Evolutionary conservation across 2,113 vertebrate species (phyloP), one percentile per base, ranked within the genome.

Genomic region (Erpornis zantholeuca): DNA sequence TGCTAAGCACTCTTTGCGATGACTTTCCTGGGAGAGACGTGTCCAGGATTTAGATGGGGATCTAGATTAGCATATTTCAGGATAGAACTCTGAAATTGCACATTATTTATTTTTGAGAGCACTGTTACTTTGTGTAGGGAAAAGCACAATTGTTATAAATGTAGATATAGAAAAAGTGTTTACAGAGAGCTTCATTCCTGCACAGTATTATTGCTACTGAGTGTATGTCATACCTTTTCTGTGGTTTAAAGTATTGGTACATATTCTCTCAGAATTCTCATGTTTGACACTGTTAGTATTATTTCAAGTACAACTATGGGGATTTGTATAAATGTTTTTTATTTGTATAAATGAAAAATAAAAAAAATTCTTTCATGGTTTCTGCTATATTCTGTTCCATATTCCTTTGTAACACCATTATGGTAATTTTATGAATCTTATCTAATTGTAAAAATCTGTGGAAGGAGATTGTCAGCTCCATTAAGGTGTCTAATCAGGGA

Each of bases 111-210:
- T 94, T 97, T 96, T 92, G 95, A 92, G 75, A 97, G 88, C 91
- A 93, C 94, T 93, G 69, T 96, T 96, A 91, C 70, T 97, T 95
- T 97, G 92, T 96, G 94, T 97, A 94, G 68, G 88, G 70, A 96
- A 98, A 98, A 98, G 98, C 97, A 98, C 98, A 98, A 98, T 93
- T 94, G 76, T 97, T 98, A 89, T 92, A 96, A 94, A 96, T 97
- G 95, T 97, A 96, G 33, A 96, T 97, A 80, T 82, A 97, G 73
- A 54, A 92, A 82, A 60, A 75, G 50, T 20, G 66, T 98, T 98
- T 98, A 96, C 95, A 97, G 71, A 96, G 65, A 88, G 53, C 40
- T 94, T 93, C 50, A 68, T 83, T 97, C 96, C 89, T 97, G 95
- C 95, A 92, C 93, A 97, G 81, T 96, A 96, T 85, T 94, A 68